Evolutionary conservation across 2,113 vertebrate genomes (phyloP), one percentile per base, ranked within the genome.

Genomic region (Cygnus buccinator): DNA sequence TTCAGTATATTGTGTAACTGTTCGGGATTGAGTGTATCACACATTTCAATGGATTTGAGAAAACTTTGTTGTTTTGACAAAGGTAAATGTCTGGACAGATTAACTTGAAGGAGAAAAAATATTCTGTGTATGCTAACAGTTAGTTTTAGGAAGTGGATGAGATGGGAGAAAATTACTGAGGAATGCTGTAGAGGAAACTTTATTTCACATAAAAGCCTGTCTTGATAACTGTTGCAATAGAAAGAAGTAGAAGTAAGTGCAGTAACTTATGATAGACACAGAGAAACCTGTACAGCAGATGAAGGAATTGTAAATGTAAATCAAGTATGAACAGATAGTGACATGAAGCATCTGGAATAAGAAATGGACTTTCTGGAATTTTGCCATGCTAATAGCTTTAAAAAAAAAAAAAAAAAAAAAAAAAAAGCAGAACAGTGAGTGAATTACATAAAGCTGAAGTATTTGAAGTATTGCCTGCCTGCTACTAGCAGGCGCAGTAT

Each of bases 361-460:
- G 57, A 93, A 86, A 93, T 83, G 48, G 57, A 43, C 35, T 70
- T 82, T 57, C 84, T 94, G 90, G 72, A 85, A 88, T 79, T 78
- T 43, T 85, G 71, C 44, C 79, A 59, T 44, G 23, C 3, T 65
- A 66, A 71, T 52, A 76, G 52, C 26, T 86, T 87, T 3, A 7
- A 4, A 13, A 22, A 39, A 46, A 21, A n/a, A 43, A 41, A 50
- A 22, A 29, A 41, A 48, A 11, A 48, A 59, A 33, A 44, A 59
- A 35, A 8, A 26, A 63, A 37, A 5, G 8, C 61, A n/a, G 7
- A 44, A 7, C 14, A 61, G 20, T 43, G 16, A 73, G 13, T 74
- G 44, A 16, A 33, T 91, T 93, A 54, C 35, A 35, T 67, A 71
- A 89, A 91, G 11, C 26, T 85, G 33, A 78, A 84, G 41, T 28